Conservation (phyloP, 92 coral and sea anemone species). For the Montipora capitata region DNA sequence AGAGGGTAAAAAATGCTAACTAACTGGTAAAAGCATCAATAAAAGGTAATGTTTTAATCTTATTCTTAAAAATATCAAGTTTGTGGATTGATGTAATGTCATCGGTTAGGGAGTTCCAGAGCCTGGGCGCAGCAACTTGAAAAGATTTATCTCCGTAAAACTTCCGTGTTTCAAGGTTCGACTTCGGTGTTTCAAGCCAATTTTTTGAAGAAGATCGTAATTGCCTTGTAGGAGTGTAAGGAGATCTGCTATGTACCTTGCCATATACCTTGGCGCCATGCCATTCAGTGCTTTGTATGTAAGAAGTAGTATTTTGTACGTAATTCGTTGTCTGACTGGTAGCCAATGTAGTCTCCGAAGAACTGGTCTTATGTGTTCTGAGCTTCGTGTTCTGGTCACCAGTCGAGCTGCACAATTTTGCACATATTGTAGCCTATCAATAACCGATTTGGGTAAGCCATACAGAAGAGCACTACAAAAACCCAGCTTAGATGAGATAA, state of each 20-base stretch:
- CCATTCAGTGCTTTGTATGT: no score
- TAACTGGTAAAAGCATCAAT: no score
- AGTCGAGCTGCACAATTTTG: slow-evolving; percentile 7
- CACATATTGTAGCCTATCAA: background rate
- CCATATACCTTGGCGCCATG: no score
- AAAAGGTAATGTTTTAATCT: no score
- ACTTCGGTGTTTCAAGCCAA: background rate
- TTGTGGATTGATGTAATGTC: no score
- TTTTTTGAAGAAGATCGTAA: background rate
- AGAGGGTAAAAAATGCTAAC: no score
- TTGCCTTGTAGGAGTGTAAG: background rate
- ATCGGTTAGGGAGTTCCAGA: no score
- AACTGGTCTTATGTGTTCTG: slow-evolving; percentile 10
- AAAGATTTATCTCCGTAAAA: background rate
- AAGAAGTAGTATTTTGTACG: no score
- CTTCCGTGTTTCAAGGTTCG: background rate
- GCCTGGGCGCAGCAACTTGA: no score
- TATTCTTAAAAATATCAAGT: no score
- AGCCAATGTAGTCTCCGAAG: no score
- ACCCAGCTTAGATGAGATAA: slow-evolving; percentile 47
- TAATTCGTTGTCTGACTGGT: no score
- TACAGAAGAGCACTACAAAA: background rate
- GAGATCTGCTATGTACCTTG: background rate
- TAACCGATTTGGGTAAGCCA: background rate
- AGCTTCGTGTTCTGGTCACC: background rate